These are phyloP conservation scores for Oscheius sp. DNA, from an alignment of 1,140 invertebrate genomes.

Conservation along the genomic window DNA sequence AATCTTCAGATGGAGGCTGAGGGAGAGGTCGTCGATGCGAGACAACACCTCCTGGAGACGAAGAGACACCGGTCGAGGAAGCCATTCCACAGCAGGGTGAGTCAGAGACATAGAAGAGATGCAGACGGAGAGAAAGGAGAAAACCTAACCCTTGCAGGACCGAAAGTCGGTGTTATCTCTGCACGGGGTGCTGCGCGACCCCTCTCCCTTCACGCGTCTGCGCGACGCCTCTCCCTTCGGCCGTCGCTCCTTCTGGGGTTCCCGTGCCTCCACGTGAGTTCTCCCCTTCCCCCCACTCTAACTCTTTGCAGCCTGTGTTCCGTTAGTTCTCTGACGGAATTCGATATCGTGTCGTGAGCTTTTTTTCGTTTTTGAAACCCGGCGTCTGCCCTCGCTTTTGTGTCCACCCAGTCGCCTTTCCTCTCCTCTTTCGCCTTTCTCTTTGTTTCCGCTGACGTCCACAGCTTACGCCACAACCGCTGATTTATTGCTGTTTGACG, in stretches of 20 bases:
- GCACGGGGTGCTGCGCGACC: background rate
- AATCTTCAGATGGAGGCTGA: background rate
- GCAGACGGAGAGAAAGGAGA: background rate
- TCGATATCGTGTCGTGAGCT: background rate
- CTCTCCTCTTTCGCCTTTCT: no score
- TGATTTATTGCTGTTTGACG: no score
- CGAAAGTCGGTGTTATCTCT: background rate
- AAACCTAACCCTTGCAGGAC: background rate
- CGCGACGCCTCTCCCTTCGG: constrained; percentile 1
- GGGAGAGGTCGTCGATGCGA: background rate
- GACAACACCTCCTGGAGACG: constrained; percentile 20
- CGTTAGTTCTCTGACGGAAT: background rate
- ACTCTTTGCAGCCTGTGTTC: background rate
- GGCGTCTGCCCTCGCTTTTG: background rate
- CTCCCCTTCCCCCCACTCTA: background rate
- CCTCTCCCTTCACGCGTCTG: background rate
- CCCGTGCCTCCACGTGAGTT: background rate
- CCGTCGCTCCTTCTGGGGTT: background rate
- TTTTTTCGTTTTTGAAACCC: no score
- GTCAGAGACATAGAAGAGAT: background rate
- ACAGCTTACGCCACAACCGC: no score
- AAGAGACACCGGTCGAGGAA: constrained; percentile 5
- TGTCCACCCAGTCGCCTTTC: background rate
- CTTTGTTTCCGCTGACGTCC: no score
- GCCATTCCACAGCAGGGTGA: background rate